Conservation (phyloP, 1,140 invertebrate genomes). For the Rhyacophila brunnea region DNA sequence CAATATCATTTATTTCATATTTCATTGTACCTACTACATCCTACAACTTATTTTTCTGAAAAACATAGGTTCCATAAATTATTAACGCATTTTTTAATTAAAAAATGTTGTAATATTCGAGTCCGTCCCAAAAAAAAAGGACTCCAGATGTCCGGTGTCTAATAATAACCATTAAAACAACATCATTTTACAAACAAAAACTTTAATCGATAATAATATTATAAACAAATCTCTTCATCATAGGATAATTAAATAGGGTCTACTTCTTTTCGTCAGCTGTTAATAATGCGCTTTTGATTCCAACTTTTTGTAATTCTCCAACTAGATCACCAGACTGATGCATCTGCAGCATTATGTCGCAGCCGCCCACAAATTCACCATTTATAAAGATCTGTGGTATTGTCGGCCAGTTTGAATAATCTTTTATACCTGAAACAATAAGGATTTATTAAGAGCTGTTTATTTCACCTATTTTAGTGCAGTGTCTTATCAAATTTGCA, state of each 20-base stretch:
- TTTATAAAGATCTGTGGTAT: constrained; percentile 96
- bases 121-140: no score
- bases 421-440: constrained; percentile 82
- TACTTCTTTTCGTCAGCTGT: constrained; percentile 40
- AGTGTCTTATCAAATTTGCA: no score
- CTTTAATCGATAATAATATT: neutral
- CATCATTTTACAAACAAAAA: neutral
- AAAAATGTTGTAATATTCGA: no score
- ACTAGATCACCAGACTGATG: constrained; percentile 96
- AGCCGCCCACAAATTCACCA: constrained; percentile 96
- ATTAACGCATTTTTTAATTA: no score
- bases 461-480: no score
- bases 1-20: no score
- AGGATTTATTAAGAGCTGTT: no score
- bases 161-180: no score
- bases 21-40: no score
- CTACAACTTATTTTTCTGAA: no score
- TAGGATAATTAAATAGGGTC: neutral
- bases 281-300: constrained; percentile 83
- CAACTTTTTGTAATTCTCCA: constrained; percentile 88
- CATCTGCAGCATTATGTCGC: constrained; percentile 96
- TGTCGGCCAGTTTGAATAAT: constrained; percentile 96
- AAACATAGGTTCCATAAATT: no score
- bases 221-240: neutral
- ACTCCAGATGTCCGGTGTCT: no score